Base-by-base conservation (phyloP, 2,888 invertebrate species). In the Dryobota labecula region DNA sequence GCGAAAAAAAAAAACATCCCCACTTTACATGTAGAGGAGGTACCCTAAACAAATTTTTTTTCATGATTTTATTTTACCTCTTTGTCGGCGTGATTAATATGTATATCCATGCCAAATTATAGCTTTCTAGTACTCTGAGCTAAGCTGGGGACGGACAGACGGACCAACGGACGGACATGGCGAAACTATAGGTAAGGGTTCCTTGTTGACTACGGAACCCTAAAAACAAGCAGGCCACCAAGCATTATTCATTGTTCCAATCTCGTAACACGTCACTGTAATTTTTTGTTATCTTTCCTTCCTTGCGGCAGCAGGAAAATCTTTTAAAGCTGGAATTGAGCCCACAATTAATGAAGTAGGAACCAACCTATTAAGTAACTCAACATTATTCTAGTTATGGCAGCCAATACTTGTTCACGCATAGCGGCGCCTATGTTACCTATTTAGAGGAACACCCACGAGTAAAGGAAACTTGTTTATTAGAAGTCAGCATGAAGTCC, bases 391-490 rank as follows among this genome's bases (percentile, higher is more conserved):
- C 43, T 53, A 24, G 27, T 18, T 54, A 53, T 13, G 43, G 36
- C 61, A 53, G 43, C 36, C 2, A 57, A 58, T 68, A 57, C 20
- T 36, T 54, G 38, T 41, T 41, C 36, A 64, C 15, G 5, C 36
- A n/a, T 78, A 56, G 45, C 51, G 43, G 61, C 20, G 27, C 43
- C 13, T 20, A n/a, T 41, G 65, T 41, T 70, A 38, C 53, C 38
- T 57, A 62, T 71, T 79, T 45, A 51, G 54, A 56, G 18, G 27
- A 53, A 60, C 51, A 61, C 18, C 38, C 41, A 65, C 75, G 68
- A 70, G 57, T 74, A 78, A 78, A 78, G 83, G 69, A 84, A 86
- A 84, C 81, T 77, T 67, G 72, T 85, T 83, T 70, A 65, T 68
- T 68, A 70, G 54, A 64, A 67, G 63, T 69, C 58, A 63, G 67